Percentiles rank a stretch among this genome's conserved stretches.
Evolutionary conservation across 2,888 invertebrate genomes (phyloP).

Genomic region (Fragum sueziense): DNA sequence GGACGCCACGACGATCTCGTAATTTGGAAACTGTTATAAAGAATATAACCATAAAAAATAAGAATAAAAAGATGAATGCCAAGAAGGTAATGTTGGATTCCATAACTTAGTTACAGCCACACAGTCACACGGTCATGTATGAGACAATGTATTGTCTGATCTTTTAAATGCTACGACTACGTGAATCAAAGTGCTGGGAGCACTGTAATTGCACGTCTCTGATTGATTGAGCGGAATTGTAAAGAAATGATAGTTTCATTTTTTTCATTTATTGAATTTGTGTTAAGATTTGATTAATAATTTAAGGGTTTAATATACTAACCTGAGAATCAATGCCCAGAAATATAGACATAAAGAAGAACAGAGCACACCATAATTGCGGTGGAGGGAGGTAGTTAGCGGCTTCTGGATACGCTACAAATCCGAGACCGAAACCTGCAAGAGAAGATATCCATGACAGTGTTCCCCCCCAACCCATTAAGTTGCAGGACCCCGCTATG

Average conservation of each 20-base stretch:
- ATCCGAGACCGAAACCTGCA: slow-evolving; percentile 52
- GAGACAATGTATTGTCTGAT: background rate
- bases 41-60: too few relatives aligned
- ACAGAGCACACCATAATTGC: slow-evolving; percentile 58
- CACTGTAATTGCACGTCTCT: too few relatives aligned
- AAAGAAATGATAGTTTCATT: too few relatives aligned
- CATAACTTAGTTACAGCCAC: background rate
- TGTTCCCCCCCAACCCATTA: background rate
- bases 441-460: background rate
- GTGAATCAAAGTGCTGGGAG: too few relatives aligned
- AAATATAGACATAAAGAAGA: slow-evolving; percentile 60
- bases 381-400: slow-evolving; percentile 58
- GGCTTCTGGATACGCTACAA: slow-evolving; percentile 56
- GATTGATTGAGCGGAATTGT: too few relatives aligned
- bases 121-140: background rate
- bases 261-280: too few relatives aligned
- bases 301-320: too few relatives aligned
- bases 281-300: background rate
- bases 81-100: background rate
- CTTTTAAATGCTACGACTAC: background rate
- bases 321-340: slow-evolving; percentile 61
- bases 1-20: slow-evolving; percentile 56
- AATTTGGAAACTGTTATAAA: slow-evolving; percentile 52
- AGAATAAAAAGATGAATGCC: background rate
- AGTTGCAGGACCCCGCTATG: background rate